phyloP scores from a whole-genome alignment of 2,888 invertebrate genomes.

The Achlya flavicornis region DNA sequence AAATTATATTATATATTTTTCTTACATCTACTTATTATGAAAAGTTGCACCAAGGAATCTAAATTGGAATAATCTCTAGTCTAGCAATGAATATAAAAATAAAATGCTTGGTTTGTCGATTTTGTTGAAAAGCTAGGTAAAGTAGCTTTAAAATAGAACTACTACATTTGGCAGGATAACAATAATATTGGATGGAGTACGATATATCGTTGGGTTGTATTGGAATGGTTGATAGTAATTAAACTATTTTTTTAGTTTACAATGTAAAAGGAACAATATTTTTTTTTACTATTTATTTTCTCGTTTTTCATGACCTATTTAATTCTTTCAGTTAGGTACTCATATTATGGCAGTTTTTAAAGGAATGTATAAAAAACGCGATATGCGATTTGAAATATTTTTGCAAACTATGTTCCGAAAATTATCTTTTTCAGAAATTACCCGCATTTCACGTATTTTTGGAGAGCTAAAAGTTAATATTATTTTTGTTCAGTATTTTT shows the following conservation, averaged over 20 bases:
- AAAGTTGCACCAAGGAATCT: background rate
- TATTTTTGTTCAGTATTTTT: constrained; percentile 5
- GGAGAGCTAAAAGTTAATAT: background rate
- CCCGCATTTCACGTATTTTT: background rate
- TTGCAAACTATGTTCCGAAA: background rate
- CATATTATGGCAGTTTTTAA: too few relatives aligned
- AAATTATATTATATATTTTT: background rate
- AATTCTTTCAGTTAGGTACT: too few relatives aligned
- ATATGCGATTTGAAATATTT: background rate
- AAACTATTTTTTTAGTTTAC: too few relatives aligned
- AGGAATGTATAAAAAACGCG: background rate
- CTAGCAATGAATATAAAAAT: background rate
- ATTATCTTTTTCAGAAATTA: background rate
- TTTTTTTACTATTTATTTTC: too few relatives aligned
- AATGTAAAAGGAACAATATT: too few relatives aligned
- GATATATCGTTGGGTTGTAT: background rate
- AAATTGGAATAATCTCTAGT: background rate
- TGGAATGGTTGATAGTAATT: constrained; percentile 1
- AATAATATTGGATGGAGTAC: background rate
- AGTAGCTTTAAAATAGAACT: too few relatives aligned
- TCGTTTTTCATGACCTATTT: too few relatives aligned
- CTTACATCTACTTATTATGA: background rate
- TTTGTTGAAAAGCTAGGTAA: background rate
- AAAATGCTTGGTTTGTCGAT: background rate
- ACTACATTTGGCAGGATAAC: too few relatives aligned